A percentile compares a stretch with the other conserved stretches of the same genome.
Evolutionary conservation across 2,113 vertebrate species (phyloP).

Genomic region (Dasyornis broadbenti): DNA sequence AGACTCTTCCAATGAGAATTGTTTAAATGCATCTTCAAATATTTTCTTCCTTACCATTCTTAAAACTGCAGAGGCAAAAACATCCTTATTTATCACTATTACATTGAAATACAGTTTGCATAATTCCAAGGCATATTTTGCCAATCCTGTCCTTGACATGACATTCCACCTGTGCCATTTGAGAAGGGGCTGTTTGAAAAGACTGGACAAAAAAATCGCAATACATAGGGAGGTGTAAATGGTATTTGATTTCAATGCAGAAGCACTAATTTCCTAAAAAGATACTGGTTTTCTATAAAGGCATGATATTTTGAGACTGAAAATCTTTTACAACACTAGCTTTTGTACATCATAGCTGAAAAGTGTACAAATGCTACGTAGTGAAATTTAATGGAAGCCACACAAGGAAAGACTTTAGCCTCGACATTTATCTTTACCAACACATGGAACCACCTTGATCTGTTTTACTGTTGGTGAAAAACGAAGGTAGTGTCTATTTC

Average conservation of each 20-base stretch:
- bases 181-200: neutral
- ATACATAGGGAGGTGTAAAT: neutral
- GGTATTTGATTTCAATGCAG: neutral
- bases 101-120: neutral
- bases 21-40: neutral
- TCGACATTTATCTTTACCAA: constrained; percentile 31
- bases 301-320: neutral
- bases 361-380: neutral
- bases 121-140: neutral
- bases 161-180: neutral
- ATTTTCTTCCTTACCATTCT: neutral
- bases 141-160: neutral
- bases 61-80: neutral
- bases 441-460: constrained; percentile 49
- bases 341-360: neutral
- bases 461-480: constrained; percentile 45
- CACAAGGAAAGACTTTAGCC: constrained; percentile 25
- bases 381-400: constrained; percentile 18
- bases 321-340: neutral
- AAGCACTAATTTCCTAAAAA: neutral
- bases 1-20: neutral
- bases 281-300: neutral
- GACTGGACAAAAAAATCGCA: neutral
- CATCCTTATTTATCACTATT: neutral
- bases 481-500: constrained; percentile 56